Percentiles rank a stretch among this genome's conserved stretches.
Evolutionary conservation across 2,888 invertebrate genomes (phyloP).

Genomic region (Eurytoma californica): DNA sequence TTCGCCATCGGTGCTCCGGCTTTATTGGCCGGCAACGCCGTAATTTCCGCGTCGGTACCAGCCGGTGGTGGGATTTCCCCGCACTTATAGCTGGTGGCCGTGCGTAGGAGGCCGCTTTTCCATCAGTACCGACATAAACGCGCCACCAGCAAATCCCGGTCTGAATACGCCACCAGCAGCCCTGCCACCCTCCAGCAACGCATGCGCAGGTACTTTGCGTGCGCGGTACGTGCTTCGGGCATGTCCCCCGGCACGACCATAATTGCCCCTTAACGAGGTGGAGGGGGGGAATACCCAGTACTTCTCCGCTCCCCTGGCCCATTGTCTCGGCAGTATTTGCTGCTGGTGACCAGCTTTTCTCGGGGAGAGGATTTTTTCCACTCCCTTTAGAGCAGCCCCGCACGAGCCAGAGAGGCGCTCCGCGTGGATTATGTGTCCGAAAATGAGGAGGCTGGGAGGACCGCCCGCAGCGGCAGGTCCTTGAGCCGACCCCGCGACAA

Average conservation of each 20-base stretch:
- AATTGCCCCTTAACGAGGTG: no score
- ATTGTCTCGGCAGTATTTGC: conserved; percentile 9
- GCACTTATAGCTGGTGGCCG: conserved; percentile 28
- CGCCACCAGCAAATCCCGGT: conserved; percentile 35
- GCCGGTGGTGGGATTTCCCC: conserved; percentile 8
- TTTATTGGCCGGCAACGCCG: background rate
- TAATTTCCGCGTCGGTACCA: conserved; percentile 5
- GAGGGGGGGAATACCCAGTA: no score
- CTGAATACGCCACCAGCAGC: conserved; percentile 31
- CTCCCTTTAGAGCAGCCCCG: background rate
- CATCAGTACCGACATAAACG: conserved; percentile 18
- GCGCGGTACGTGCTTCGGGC: conserved; percentile 18
- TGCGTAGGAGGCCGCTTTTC: conserved; percentile 27
- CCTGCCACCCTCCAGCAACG: background rate
- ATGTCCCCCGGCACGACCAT: no score
- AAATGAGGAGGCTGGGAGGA: background rate
- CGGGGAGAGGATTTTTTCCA: conserved; percentile 13
- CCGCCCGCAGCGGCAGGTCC: conserved; percentile 42
- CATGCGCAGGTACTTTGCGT: background rate
- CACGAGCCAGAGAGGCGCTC: conserved; percentile 22
- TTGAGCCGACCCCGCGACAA: conserved; percentile 28
- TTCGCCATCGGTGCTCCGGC: no score
- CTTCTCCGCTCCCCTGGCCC: background rate
- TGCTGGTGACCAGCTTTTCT: conserved; percentile 14
- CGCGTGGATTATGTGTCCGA: conserved; percentile 4